phyloP scores from a whole-genome alignment of 2,113 vertebrate species.

The Pseudopodoces humilis region DNA sequence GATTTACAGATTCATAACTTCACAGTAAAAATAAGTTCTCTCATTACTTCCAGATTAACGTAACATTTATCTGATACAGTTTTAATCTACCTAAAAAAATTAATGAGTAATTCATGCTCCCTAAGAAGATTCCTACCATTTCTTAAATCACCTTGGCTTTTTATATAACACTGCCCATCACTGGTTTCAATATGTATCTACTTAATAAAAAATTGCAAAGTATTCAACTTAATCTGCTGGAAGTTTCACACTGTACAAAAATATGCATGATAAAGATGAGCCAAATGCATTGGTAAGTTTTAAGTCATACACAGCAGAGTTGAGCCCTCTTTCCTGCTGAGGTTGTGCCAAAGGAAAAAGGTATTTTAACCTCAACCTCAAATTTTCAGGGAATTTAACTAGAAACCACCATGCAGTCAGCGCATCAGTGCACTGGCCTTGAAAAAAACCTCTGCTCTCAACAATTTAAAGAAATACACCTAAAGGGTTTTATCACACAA shows the following conservation, averaged over 20 bases:
- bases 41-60: slow-evolving; percentile 1
- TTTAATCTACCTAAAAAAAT: background rate
- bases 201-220: background rate
- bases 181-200: background rate
- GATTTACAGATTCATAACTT: slow-evolving; percentile 51
- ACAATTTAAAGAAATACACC: background rate
- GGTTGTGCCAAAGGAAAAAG: background rate
- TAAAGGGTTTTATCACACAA: background rate
- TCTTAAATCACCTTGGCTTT: background rate
- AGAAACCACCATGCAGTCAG: background rate
- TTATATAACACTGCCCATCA: background rate
- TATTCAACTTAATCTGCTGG: background rate
- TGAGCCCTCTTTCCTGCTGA: background rate
- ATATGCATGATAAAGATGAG: background rate
- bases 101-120: background rate
- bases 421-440: background rate
- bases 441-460: background rate
- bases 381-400: background rate
- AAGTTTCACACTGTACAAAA: background rate
- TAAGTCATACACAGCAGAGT: background rate
- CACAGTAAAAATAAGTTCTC: background rate
- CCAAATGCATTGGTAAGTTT: background rate
- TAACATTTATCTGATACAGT: background rate
- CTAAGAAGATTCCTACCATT: background rate
- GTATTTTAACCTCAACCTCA: background rate